These are phyloP conservation scores for Augiades crinisus DNA, from an alignment of 2,888 invertebrate species.

Conservation along the genomic window DNA sequence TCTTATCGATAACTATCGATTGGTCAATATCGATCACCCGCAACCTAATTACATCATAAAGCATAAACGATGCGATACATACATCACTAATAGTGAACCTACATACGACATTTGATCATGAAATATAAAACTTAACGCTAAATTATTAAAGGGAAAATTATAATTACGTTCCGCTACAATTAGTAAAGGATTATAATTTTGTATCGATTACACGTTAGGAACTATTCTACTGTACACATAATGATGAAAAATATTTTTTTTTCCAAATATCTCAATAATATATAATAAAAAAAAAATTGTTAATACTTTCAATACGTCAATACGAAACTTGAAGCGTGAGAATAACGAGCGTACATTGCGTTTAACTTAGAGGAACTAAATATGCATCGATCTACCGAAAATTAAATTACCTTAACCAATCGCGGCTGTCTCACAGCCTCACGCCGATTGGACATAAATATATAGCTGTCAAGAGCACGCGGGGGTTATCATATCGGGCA, in stretches of 20 bases:
- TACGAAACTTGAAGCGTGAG: constrained; percentile 24
- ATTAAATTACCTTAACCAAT: constrained; percentile 36
- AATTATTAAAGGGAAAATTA: constrained; percentile 50
- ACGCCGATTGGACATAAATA: constrained; percentile 36
- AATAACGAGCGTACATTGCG: constrained; percentile 39
- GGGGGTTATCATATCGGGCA: constrained; percentile 49
- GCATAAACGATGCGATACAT: constrained; percentile 45
- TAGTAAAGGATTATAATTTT: constrained; percentile 73
- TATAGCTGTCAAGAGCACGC: constrained; percentile 50
- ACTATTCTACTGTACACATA: constrained; percentile 78
- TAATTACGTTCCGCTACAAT: constrained; percentile 60
- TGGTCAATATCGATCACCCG: too few relatives aligned
- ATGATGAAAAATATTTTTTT: constrained; percentile 59
- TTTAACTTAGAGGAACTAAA: constrained; percentile 46
- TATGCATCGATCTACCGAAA: constrained; percentile 32
- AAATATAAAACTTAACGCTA: constrained; percentile 51
- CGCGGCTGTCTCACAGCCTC: constrained; percentile 61
- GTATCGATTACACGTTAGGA: constrained; percentile 76
- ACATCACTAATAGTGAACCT: constrained; percentile 56
- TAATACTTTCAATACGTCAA: constrained; percentile 42
- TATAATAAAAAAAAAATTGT: constrained; percentile 43
- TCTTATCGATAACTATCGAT: too few relatives aligned
- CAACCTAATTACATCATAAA: too few relatives aligned
- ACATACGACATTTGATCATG: constrained; percentile 64
- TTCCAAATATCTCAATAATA: too few relatives aligned